Evolutionary conservation across 2,797 vertebrate species (phyloP).

Genomic region (Anniella stebbinsi): DNA sequence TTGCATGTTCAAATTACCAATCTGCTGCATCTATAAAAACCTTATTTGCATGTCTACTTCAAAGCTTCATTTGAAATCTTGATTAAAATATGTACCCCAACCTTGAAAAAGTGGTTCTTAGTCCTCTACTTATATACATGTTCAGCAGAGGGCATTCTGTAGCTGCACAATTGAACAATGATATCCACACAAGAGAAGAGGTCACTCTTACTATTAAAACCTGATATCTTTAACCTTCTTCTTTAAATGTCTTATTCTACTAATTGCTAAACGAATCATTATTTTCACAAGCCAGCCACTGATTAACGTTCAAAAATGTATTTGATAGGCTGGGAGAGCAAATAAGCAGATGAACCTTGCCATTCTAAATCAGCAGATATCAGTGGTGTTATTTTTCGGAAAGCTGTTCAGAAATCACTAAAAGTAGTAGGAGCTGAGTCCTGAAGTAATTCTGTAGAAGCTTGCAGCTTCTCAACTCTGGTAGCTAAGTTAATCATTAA

Average conservation of each 20-base stretch:
- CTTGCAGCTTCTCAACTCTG: not conserved
- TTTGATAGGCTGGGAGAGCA: constrained; percentile 6
- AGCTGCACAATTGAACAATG: constrained; percentile 55
- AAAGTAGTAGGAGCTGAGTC: not conserved
- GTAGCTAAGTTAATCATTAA: not conserved
- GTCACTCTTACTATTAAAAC: constrained; percentile 49
- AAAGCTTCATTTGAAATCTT: constrained; percentile 35
- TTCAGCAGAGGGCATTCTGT: constrained; percentile 50
- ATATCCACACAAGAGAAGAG: constrained; percentile 23
- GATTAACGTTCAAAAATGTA: constrained; percentile 34
- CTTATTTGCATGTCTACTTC: constrained; percentile 15
- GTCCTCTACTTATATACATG: constrained; percentile 46
- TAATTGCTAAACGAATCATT: constrained; percentile 45
- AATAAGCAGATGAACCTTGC: constrained; percentile 33
- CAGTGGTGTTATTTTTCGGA: not conserved
- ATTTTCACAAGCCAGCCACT: constrained; percentile 9
- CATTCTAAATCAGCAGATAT: not conserved
- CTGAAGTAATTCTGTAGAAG: not conserved
- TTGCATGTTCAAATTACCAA: constrained; percentile 38
- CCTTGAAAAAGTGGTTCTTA: constrained; percentile 40
- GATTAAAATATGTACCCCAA: not conserved
- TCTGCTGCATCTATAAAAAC: constrained; percentile 39
- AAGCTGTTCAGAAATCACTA: not conserved
- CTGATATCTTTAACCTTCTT: constrained; percentile 58
- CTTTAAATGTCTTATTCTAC: not conserved